These are phyloP conservation scores for Glomeris marginata DNA, from an alignment of 2,888 invertebrate genomes.

Conservation along the genomic window DNA sequence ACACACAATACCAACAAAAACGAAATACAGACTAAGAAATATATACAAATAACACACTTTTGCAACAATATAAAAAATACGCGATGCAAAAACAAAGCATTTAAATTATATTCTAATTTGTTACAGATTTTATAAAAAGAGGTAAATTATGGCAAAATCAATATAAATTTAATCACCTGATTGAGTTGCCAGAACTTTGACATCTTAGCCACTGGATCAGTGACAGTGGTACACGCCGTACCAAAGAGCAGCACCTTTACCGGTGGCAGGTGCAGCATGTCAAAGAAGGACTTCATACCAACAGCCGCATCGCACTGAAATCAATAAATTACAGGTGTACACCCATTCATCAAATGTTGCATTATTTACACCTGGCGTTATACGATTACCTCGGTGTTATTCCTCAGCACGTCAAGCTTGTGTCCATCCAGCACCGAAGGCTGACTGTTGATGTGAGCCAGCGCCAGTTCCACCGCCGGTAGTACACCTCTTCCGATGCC, in stretches of 20 bases:
- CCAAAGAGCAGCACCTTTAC: conserved; percentile 89
- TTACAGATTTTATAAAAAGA: not conserved
- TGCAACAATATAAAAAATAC: too few species aligned
- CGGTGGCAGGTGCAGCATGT: conserved; percentile 63
- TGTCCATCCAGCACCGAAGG: conserved; percentile 72
- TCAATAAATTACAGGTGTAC: conserved; percentile 13
- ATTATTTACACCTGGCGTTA: not conserved
- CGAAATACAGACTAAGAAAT: too few species aligned
- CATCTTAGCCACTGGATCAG: conserved; percentile 91
- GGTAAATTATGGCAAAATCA: too few species aligned
- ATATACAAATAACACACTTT: too few species aligned
- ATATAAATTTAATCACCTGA: conserved; percentile 57
- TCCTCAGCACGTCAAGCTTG: conserved; percentile 87
- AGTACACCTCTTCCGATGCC: conserved; percentile 80
- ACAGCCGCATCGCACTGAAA: conserved; percentile 83
- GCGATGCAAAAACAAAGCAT: too few species aligned
- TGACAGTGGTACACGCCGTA: conserved; percentile 89
- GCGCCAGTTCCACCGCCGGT: conserved; percentile 89
- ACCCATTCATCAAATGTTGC: not conserved
- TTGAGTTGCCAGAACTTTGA: conserved; percentile 94
- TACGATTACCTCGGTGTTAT: conserved; percentile 70
- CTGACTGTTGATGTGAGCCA: conserved; percentile 88
- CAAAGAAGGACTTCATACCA: conserved; percentile 87
- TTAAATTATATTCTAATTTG: too few species aligned
- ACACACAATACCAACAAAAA: too few species aligned